Evolutionary conservation across 2,113 vertebrate genomes (phyloP), one percentile per base, ranked within the genome.

Genomic region (Pseudorhombus dupliciocellatus): DNA sequence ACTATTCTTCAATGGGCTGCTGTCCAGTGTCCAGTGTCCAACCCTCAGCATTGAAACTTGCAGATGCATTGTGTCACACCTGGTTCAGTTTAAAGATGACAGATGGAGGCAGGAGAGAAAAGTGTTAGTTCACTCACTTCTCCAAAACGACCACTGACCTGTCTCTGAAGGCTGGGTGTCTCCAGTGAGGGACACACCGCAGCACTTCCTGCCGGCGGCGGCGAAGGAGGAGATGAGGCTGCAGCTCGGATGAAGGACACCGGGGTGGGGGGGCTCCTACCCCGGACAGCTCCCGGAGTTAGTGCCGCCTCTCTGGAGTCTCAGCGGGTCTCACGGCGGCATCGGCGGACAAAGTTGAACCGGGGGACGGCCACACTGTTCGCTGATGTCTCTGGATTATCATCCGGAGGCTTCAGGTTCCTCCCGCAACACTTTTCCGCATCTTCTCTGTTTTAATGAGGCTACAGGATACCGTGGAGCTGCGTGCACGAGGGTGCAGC

Each of bases 211-310:
- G 46, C 18, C 14, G 46, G 2, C 9, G 46, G 40, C 40, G 40
- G 2, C 9, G 46, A 15, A 14, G 40, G 46, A 48, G 46, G 16
- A n/a, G 20, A 48, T n/a, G n/a, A 11, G 11, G n/a, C 21, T 20
- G 21, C 50, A 24, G 50, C 50, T 22, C 50, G 1, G 37, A 44
- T 48, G 53, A 54, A 72, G 72, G 63, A 55, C 57, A 51, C 8
- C 37, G 25, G 26, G 26, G n/a, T n/a, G 2, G 21, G 6, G 7
- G 5, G 53, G 0, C 37, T 79, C 89, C 68, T 91, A 92, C 92
- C 92, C 87, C 76, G 84, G 86, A 80, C 81, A 80, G 82, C 84
- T 86, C 77, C 83, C 54, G 58, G 76, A 75, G 81, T 87, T 77
- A 55, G 58, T 22, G 70, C 68, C 42, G 63, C 55, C 72, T 81